Percentiles rank a stretch among this genome's conserved stretches.
phyloP scores from a whole-genome alignment of 2,888 invertebrate genomes.

The Prenolepis imparis region DNA sequence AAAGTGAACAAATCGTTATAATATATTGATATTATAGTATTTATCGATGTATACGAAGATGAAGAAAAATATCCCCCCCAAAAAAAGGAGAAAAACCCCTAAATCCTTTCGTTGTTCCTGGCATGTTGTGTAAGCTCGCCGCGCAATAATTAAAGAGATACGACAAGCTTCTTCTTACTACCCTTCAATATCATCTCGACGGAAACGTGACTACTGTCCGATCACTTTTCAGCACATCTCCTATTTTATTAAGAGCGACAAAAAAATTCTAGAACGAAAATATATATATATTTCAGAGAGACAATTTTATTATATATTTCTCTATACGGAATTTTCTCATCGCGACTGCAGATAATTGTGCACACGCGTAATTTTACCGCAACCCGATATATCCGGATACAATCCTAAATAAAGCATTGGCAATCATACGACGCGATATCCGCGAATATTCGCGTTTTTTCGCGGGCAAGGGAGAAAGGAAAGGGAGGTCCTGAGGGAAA shows the following conservation, averaged over 20 bases:
- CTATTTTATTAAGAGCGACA: not conserved
- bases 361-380: not conserved
- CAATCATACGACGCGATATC: not conserved
- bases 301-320: not conserved
- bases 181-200: not conserved
- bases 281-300: not conserved
- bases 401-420: not conserved
- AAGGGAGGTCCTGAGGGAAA: too few species aligned
- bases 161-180: slow-evolving; percentile 31
- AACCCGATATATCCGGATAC: too few species aligned
- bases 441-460: not conserved
- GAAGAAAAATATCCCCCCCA: not conserved
- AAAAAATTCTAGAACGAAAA: not conserved
- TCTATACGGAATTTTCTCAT: not conserved
- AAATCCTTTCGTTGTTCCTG: slow-evolving; percentile 23
- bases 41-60: slow-evolving; percentile 23
- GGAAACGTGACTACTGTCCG: not conserved
- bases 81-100: not conserved
- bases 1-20: slow-evolving; percentile 14
- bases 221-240: not conserved
- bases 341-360: not conserved
- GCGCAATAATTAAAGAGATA: slow-evolving; percentile 49
- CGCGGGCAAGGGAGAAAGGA: not conserved
- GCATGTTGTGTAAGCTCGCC: slow-evolving; percentile 31
- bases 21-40: not conserved